Base-by-base conservation (phyloP, 2,888 invertebrate genomes). In the Agonopterix subpropinquella region DNA sequence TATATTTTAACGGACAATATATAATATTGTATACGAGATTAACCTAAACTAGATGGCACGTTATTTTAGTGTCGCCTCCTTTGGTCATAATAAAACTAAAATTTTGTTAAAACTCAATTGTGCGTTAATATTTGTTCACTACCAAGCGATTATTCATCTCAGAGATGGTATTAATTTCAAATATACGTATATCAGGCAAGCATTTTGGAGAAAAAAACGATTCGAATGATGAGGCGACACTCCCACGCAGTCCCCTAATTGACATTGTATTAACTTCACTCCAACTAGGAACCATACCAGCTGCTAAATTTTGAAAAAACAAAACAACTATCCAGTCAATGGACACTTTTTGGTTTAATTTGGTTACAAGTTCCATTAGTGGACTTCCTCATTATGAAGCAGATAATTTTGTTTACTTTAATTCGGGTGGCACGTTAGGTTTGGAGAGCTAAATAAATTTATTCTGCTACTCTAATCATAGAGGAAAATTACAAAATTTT, bases 21-120 rank as follows among this genome's bases (percentile, higher is more conserved):
- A 87, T 86, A 89, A 86, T 87, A 87, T 87, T 89, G 88, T 89
- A 89, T 88, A 88, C 87, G 85, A 87, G 85, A 83, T 88, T 88
- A 89, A 88, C 89, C 89, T 89, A 89, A 88, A 88, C 88, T 89
- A 89, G 88, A 89, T 89, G 89, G 89, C 89, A 89, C 89, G 87
- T 88, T 78, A 80, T 73, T 77, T 74, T 74, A 78, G 87, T 87
- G 89, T 83, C 87, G 88, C 86, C 87, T 77, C 85, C 78, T 83
- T 85, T 83, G 85, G 84, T 85, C 86, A 70, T 70, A 68, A 74
- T 66, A 69, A 73, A 70, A 76, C 68, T 48, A 73, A 65, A 65
- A 68, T 70, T 42, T 76, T 65, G 64, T 65, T 66, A 73, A 71
- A 83, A 86, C 76, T 80, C 81, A 87, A 83, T 88, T 88, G 88